Evolutionary conservation across 1,140 invertebrate genomes (phyloP), one percentile per base, ranked within the genome.

Genomic region (Lineus longissimus): DNA sequence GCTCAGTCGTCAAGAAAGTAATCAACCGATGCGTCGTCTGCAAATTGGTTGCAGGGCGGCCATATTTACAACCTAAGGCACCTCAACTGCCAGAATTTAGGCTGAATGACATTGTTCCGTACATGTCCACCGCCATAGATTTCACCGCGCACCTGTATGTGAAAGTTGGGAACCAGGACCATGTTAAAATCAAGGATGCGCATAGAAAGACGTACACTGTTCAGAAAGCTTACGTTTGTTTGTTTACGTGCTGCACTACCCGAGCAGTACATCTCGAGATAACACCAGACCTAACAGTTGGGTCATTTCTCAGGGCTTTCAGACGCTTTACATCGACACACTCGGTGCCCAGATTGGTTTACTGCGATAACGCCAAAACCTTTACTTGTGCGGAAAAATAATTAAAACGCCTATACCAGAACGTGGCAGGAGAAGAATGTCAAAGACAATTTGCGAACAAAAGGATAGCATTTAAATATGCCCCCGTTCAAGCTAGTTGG

Each of bases 401-500:
- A 51, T n/a, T 51, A 27, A 19, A 51, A n/a, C 6, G 47, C 4
- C 4, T 51, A n/a, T 51, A 51, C 47, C 6, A 51, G 4, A 51
- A 51, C n/a, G 25, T 27, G 4, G 9, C 4, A 7, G n/a, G 25
- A 4, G 47, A 51, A 4, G 9, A 6, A 4, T 51, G 6, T 51
- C 47, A 51, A 27, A n/a, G 25, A 7, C 47, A 51, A 6, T n/a
- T 51, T 23, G 47, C 47, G 6, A 27, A n/a, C 4, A 51, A 51
- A 9, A 9, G 47, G 6, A 51, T 51, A 4, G n/a, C 4, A 9
- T 51, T 51, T n/a, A 51, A 27, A 27, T 51, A 51, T 27, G n/a
- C n/a, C 4, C 47, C 47, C n/a, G 47, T 51, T n/a, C 47, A 51
- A n/a, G 47, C 47, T 4, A 51, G 47, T n/a, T 51, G 47, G 47